phyloP scores from a whole-genome alignment of 2,113 vertebrate species.

The Oryzias woworae region DNA sequence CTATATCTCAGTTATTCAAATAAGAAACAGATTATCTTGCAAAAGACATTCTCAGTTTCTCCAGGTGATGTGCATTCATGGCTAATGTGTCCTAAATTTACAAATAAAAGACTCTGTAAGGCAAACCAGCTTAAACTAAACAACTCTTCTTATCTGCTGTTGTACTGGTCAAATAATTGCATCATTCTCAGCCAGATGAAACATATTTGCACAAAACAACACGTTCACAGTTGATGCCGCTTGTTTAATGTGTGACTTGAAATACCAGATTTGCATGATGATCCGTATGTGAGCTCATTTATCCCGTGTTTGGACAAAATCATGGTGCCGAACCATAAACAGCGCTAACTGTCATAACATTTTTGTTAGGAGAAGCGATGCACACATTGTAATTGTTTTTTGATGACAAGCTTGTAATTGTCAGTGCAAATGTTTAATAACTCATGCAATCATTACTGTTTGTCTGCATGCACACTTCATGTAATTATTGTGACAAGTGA shows the following conservation, averaged over 20 bases:
- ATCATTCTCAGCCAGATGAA: background rate
- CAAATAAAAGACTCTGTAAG: too few relatives aligned
- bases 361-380: conserved; percentile 23
- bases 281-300: background rate
- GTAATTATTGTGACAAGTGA: conserved; percentile 54
- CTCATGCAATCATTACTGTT: conserved; percentile 41
- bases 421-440: conserved; percentile 49
- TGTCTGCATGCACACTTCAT: conserved; percentile 34
- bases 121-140: too few relatives aligned
- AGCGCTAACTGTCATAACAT: conserved; percentile 21
- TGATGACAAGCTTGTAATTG: conserved; percentile 48
- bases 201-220: background rate
- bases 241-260: background rate
- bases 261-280: background rate
- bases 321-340: conserved; percentile 13
- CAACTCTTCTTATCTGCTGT: background rate
- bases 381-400: conserved; percentile 43
- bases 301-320: conserved; percentile 16
- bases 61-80: too few relatives aligned
- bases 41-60: too few relatives aligned
- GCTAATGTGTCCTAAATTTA: too few relatives aligned
- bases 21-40: too few relatives aligned
- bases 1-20: too few relatives aligned
- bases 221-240: background rate
- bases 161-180: background rate